Evolutionary conservation across 2,113 vertebrate genomes (phyloP).

Genomic region (Aplodontia rufa): DNA sequence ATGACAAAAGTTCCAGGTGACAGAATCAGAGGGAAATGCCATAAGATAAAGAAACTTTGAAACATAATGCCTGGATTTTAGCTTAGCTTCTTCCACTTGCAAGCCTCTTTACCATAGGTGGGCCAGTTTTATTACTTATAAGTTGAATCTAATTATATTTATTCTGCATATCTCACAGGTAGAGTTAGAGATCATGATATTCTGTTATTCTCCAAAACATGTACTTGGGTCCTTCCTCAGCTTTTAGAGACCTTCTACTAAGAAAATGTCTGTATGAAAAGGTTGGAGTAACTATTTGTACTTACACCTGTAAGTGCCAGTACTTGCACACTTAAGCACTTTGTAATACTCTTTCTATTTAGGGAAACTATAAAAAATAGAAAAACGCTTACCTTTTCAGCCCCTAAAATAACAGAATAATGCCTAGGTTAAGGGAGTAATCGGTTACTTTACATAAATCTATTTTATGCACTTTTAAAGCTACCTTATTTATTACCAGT

Average conservation of each 20-base stretch:
- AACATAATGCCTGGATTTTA: background rate
- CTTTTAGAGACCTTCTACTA: background rate
- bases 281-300: background rate
- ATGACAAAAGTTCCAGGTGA: background rate
- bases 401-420: background rate
- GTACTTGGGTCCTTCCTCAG: background rate
- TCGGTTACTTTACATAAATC: background rate
- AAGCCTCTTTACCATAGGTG: background rate
- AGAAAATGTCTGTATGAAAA: background rate
- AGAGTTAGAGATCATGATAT: background rate
- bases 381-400: background rate
- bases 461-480: conserved; percentile 5
- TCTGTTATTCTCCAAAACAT: background rate
- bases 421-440: background rate
- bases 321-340: background rate
- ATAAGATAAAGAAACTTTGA: background rate
- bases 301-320: background rate
- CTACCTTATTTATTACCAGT: background rate
- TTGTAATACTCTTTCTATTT: background rate
- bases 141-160: background rate
- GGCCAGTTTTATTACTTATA: background rate
- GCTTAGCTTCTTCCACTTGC: background rate
- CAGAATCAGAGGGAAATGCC: background rate
- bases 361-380: background rate
- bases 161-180: background rate